Evolutionary conservation across 2,113 vertebrate species (phyloP), one percentile per base, ranked within the genome.

Genomic region (Hylia prasina): DNA sequence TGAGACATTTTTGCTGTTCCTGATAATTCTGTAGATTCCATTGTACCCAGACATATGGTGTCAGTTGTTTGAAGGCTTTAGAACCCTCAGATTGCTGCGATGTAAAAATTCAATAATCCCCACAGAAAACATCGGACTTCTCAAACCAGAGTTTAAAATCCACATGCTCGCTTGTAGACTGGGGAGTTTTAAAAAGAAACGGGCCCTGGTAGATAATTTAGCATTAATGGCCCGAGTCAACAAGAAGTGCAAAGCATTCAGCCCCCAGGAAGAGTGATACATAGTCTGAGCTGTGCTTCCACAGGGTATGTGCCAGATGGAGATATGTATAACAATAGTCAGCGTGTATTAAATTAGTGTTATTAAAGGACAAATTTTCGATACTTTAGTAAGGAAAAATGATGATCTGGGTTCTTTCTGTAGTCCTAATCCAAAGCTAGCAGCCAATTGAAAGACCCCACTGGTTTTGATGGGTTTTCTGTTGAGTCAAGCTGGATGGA

Each of bases 151-250:
- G 64, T 83, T 94, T 86, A 73, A 94, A 96, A 93, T 68, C 71
- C 3, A 1, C 84, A 39, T 50, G 68, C 53, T 93, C 28, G 25
- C 91, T 95, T 81, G 81, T 79, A 96, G 82, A 31, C 89, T 83
- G 60, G 93, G 89, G 93, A 94, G 84, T 96, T 95, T 96, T 96
- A 94, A 96, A 96, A 94, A 31, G 85, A 95, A 96, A 93, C 56
- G 9, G 93, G 93, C 91, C 94, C 91, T 91, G 85, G 93, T 90
- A 96, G 95, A 95, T 94, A 87, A 95, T 91, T 93, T 54, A 86
- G 73, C 91, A 88, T 94, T 95, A 95, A 95, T 96, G 95, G 44
- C 81, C 93, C 84, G 40, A 94, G 85, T 95, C 95, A 95, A 93
- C 77, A 87, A 96, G 92, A 91, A 95, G 88, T 54, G 91, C 45